Conservation (phyloP, 2,797 vertebrate species). For the Microctenopoma stevenorrisi region DNA sequence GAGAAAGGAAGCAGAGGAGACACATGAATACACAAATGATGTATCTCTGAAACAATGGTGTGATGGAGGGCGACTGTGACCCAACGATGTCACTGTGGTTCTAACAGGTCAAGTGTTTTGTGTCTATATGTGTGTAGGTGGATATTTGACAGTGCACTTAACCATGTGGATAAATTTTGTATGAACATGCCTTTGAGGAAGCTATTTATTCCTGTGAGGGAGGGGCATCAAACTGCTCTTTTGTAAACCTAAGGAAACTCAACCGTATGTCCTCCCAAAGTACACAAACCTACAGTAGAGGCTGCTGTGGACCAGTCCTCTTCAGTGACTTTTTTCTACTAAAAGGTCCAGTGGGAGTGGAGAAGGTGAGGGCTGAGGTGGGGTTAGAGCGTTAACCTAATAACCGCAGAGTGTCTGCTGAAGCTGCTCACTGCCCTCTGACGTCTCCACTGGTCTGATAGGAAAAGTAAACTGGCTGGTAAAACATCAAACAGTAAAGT, state of each 20-base stretch:
- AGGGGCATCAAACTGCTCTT: not conserved
- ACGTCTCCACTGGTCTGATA: not conserved
- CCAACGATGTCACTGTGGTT: not conserved
- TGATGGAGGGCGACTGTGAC: conserved; percentile 1
- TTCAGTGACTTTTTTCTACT: not conserved
- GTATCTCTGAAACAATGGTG: not conserved
- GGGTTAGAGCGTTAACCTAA: conserved; percentile 3
- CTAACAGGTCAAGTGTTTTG: not conserved
- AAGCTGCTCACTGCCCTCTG: conserved; percentile 11
- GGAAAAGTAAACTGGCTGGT: conserved; percentile 18
- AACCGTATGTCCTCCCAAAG: not conserved
- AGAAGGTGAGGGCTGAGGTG: not conserved
- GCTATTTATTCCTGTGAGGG: not conserved
- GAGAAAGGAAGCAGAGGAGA: not conserved
- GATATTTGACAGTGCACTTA: not conserved
- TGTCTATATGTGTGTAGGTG: not conserved
- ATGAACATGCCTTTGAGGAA: not conserved
- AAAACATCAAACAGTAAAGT: conserved; percentile 14
- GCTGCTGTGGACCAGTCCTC: conserved; percentile 10
- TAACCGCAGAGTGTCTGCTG: conserved; percentile 1
- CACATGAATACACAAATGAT: not conserved
- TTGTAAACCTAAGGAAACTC: not conserved
- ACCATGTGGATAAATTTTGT: not conserved
- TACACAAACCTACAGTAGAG: not conserved
- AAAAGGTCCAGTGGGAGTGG: not conserved